Base-by-base conservation (phyloP, 2,888 invertebrate species). In the Odontomyia ornata region DNA sequence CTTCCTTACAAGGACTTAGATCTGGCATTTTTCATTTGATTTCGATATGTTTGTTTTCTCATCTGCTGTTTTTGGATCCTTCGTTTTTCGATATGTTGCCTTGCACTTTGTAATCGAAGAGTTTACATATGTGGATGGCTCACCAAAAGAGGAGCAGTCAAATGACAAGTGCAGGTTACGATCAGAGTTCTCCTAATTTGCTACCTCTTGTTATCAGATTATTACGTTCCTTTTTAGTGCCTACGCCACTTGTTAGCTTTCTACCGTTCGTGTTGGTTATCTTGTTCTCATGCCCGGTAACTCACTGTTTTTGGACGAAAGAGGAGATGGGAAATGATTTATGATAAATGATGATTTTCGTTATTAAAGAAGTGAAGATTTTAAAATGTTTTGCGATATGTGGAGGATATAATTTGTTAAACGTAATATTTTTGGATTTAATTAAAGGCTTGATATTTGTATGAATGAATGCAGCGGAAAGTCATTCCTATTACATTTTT, bases 231-330 rank as follows among this genome's bases (percentile, higher is more conserved):
- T 78, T 76, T 76, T 76, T 76, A 52, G 73, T 76, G 65, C 65
- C 30, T 43, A 64, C 36, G 73, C 60, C 47, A 69, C 21, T 69
- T 75, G 65, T 76, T 76, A 73, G 47, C 23, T 73, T 57, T 78
- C 67, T 46, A 62, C 18, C 46, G 71, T 72, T 78, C 76, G 78
- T 76, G 76, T 76, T 76, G 57, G 76, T 65, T 76, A 78, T 78
- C 72, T 76, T 78, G 78, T 78, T 72, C 73, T 75, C 73, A 25
- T 72, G 75, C 77, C 73, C 52, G 52, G 52, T 52, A 52, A 52
- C 52, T 52, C 52, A 52, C 52, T 52, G 52, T 52, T 52, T 4
- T 52, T 4, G n/a, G 52, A 52, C 4, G 9, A 36, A 36, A 36
- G 9, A 36, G 36, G 13, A 52, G 52, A 62, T 62, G 25, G 1